Base-by-base conservation (phyloP, 2,888 invertebrate species). In the Cremastobaeus sp. region DNA sequence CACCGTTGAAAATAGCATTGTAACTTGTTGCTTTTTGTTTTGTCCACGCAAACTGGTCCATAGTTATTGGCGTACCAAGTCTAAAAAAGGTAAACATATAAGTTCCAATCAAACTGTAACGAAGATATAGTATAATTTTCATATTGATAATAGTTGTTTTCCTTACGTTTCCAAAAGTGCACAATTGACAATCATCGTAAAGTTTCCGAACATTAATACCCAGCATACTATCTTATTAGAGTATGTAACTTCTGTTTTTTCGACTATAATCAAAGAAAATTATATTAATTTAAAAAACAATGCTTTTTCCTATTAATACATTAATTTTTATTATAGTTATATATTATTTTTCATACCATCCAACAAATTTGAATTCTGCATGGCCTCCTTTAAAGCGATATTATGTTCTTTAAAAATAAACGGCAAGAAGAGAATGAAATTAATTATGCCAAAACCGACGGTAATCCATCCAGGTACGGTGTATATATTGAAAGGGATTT, bases 11-110 rank as follows among this genome's bases (percentile, higher is more conserved):
- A 57, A 94, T 90, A 45, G 96, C 96, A 92, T 96, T 94, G 85
- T 95, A 93, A 87, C 92, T 91, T 28, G 96, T 88, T 8, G 96
- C 93, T 84, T 94, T 91, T 47, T 89, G 88, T 88, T 95, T 93
- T 68, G 91, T 91, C 95, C 95, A 96, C 21, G 93, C 96, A 88
- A 96, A 95, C 89, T 95, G 95, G 86, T 96, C 95, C 94, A 95
- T 95, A 25, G 94, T 95, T 55, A 96, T 89, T 1, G 95, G 92
- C 5, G 95, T 95, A 14, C 93, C 95, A 76, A 95, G 89, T 45
- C 92, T 92, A n/a, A 79, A 30, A 79, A 79, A 71, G 62, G 57
- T 47, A 68, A 55, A 48, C 52, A 59, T 48, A 57, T 66, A 72
- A 6, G 32, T 65, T 59, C 34, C 57, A 55, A 39, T n/a, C 34